phyloP scores from a whole-genome alignment of 2,113 vertebrate genomes.

The Sciurus niger region DNA sequence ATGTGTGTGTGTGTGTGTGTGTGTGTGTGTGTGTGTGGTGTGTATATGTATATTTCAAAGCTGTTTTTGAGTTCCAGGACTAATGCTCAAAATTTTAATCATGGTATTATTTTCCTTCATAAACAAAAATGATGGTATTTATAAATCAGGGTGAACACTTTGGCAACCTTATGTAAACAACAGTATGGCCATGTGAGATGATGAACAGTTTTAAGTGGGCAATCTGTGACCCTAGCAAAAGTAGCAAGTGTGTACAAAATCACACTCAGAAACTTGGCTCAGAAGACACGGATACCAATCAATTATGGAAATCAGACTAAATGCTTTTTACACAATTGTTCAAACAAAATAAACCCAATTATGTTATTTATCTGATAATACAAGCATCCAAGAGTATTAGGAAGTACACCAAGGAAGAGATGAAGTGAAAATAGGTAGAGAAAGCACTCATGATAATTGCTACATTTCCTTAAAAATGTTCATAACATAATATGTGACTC shows the following conservation, averaged over 20 bases:
- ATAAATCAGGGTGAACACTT: background rate
- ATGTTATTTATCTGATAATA: conserved; percentile 25
- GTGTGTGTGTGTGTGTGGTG: background rate
- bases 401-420: background rate
- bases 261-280: background rate
- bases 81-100: conserved; percentile 44
- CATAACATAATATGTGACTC: background rate
- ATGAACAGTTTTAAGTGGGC: background rate
- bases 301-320: conserved; percentile 47
- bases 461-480: background rate
- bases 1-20: background rate
- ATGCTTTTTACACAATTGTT: conserved; percentile 4
- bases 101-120: background rate
- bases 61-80: background rate
- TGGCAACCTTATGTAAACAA: background rate
- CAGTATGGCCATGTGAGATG: background rate
- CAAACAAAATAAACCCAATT: conserved; percentile 28
- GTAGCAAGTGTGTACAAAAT: background rate
- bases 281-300: background rate
- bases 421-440: background rate
- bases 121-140: background rate
- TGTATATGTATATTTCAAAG: background rate
- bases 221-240: background rate
- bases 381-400: background rate
- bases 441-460: background rate